These are phyloP conservation scores for Cydia fagiglandana DNA, from an alignment of 1,140 invertebrate genomes.

Conservation along the genomic window DNA sequence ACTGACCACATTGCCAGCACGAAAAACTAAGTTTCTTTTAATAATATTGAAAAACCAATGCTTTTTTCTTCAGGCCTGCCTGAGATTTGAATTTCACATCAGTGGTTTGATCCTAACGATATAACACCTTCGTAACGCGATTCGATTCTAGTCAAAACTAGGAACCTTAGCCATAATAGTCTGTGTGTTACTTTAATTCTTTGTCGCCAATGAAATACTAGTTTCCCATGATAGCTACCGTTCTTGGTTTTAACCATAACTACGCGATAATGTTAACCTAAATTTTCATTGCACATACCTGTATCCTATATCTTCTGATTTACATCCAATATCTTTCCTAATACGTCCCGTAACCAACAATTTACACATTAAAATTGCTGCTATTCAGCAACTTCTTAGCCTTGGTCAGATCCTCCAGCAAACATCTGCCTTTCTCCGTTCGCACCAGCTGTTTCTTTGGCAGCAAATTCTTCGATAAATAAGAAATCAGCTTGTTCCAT, in stretches of 20 bases:
- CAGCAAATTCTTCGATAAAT: conserved; percentile 64
- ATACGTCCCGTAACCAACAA: conserved; percentile 20
- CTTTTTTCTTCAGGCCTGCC: conserved; percentile 1
- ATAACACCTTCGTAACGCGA: background rate
- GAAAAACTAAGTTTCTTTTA: background rate
- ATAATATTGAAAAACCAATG: background rate
- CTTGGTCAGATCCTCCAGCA: conserved; percentile 63
- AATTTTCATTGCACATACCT: conserved; percentile 13
- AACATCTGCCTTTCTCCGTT: conserved; percentile 61
- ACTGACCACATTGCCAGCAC: background rate
- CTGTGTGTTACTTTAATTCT: background rate
- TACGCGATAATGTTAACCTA: conserved; percentile 35
- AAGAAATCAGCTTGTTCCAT: conserved; percentile 66
- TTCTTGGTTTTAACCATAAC: conserved; percentile 57
- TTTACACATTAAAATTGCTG: conserved; percentile 35
- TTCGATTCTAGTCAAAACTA: background rate
- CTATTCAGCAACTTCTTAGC: conserved; percentile 63
- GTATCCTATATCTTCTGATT: conserved; percentile 8
- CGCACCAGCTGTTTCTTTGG: conserved; percentile 64
- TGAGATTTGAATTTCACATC: background rate
- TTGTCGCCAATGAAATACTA: background rate
- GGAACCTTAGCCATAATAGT: background rate
- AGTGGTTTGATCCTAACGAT: background rate
- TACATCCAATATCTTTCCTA: background rate
- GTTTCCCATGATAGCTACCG: background rate